Conservation (phyloP, 2,113 vertebrate species). For the Tragelaphus imberbis region DNA sequence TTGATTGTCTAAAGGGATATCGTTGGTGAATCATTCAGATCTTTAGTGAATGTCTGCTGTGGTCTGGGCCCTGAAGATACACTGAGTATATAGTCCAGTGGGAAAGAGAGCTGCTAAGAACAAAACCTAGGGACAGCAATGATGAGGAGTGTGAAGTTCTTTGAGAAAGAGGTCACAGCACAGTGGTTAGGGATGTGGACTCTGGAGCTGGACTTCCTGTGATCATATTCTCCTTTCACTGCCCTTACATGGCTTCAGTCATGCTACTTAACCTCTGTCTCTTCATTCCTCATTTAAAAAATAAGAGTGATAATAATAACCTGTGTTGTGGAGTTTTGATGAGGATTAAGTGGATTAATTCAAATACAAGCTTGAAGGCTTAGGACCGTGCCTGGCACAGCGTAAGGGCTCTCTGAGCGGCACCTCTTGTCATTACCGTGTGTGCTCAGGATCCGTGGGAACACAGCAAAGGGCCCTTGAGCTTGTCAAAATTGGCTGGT, state of each 20-base stretch:
- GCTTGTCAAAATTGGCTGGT: background rate
- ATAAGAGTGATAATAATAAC: background rate
- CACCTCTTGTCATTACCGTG: background rate
- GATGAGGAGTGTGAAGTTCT: background rate
- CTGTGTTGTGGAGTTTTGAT: background rate
- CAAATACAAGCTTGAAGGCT: background rate
- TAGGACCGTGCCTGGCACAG: background rate
- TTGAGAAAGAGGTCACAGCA: background rate
- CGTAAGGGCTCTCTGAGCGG: background rate
- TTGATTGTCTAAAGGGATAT: background rate
- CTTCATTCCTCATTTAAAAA: background rate
- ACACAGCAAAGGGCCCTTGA: background rate
- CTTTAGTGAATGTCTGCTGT: background rate
- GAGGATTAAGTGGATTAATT: background rate
- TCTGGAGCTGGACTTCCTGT: background rate
- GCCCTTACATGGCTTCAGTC: background rate
- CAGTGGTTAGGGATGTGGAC: background rate
- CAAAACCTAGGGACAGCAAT: background rate
- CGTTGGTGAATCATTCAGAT: background rate
- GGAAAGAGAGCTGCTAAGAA: background rate
- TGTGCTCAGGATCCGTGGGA: background rate
- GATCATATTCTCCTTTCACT: background rate
- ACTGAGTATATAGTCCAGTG: background rate
- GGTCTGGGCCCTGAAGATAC: background rate
- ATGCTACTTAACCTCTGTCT: background rate